Evolutionary conservation across 2,888 invertebrate genomes (phyloP).

Genomic region (Scaptomyza tumidula): DNA sequence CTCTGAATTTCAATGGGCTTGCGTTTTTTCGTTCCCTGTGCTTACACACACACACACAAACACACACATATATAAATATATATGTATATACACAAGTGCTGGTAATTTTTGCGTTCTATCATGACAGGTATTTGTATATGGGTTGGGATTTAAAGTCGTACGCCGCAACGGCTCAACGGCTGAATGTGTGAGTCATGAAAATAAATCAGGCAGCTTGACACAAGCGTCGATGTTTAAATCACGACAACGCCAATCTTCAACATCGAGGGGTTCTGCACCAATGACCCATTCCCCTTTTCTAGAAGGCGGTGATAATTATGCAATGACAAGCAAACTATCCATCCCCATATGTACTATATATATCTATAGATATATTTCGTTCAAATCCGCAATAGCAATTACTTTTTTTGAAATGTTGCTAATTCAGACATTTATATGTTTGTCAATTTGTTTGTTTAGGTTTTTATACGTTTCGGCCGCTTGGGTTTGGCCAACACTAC

Average conservation of each 20-base stretch:
- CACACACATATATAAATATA: constrained; percentile 3
- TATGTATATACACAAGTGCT: constrained; percentile 33
- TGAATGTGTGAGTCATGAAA: constrained; percentile 65
- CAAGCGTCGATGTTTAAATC: constrained; percentile 74
- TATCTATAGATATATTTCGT: neutral
- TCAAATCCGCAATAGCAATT: constrained; percentile 61
- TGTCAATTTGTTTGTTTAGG: constrained; percentile 32
- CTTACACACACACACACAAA: neutral
- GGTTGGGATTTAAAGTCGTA: constrained; percentile 43
- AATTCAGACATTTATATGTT: constrained; percentile 55
- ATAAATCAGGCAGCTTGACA: constrained; percentile 76
- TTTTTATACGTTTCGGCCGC: neutral
- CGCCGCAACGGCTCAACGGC: constrained; percentile 19
- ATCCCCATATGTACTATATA: neutral
- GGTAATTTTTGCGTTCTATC: constrained; percentile 68
- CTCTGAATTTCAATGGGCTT: constrained; percentile 72
- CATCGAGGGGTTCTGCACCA: constrained; percentile 37
- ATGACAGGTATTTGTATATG: constrained; percentile 65
- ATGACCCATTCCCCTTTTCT: constrained; percentile 15
- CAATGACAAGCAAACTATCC: constrained; percentile 36
- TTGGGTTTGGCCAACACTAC: constrained; percentile 4
- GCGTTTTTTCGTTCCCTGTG: constrained; percentile 22
- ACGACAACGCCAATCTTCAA: constrained; percentile 61
- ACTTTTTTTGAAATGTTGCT: constrained; percentile 59
- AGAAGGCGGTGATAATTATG: constrained; percentile 38